Conservation (phyloP, 2,113 vertebrate species). For the Falcunculus frontatus region DNA sequence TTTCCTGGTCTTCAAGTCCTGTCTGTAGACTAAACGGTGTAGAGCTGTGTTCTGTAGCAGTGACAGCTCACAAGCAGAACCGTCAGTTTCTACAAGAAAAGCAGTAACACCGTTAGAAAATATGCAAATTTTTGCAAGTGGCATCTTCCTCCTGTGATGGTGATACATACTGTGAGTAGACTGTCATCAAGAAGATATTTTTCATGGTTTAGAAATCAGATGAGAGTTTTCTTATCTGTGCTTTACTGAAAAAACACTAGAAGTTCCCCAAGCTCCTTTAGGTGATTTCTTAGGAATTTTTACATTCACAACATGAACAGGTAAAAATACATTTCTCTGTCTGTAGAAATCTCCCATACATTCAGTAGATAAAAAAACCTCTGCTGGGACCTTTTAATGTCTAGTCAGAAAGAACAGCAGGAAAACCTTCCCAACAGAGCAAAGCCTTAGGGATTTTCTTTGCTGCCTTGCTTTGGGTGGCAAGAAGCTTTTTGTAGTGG, state of each 20-base stretch:
- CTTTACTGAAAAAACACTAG: neutral
- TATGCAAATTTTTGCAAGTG: neutral
- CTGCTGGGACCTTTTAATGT: neutral
- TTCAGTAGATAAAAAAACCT: neutral
- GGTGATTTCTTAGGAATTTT: neutral
- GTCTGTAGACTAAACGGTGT: neutral
- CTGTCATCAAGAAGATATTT: neutral
- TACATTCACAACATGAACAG: neutral
- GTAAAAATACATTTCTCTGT: neutral
- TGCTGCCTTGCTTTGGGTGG: neutral
- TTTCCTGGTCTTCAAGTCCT: neutral
- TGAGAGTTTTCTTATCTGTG: neutral
- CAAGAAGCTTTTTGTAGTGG: neutral
- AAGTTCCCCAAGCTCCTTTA: neutral
- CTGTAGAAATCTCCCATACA: neutral
- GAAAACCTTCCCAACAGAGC: neutral
- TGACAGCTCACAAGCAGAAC: neutral
- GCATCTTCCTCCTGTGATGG: neutral
- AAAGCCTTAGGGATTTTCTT: neutral
- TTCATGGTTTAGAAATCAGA: neutral
- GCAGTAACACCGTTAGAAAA: neutral
- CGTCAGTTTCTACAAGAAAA: neutral
- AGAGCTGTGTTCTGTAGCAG: neutral
- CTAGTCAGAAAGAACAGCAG: neutral
- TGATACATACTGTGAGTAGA: neutral